Conservation (phyloP, 2,113 vertebrate genomes). For the Pseudorectes ferrugineus region DNA sequence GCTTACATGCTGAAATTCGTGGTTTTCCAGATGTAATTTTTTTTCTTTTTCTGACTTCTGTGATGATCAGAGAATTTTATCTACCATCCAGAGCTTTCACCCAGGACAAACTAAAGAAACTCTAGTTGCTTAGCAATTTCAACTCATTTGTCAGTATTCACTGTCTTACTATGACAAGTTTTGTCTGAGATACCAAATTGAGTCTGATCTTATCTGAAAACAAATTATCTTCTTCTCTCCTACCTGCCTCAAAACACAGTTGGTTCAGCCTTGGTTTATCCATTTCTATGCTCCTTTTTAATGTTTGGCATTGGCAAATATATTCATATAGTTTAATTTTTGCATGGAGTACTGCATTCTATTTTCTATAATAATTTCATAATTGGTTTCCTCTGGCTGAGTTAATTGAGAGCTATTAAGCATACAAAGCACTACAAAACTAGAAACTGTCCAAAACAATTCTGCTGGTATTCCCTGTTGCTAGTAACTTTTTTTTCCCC, state of each 20-base stretch:
- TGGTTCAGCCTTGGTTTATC: not conserved
- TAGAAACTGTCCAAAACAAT: not conserved
- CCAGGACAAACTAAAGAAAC: not conserved
- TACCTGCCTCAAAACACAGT: not conserved
- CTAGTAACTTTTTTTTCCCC: rapidly evolving
- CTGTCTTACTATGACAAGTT: not conserved
- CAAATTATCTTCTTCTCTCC: not conserved
- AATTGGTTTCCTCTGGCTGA: not conserved
- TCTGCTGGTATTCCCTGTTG: not conserved
- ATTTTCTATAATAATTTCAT: not conserved
- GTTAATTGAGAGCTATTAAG: not conserved
- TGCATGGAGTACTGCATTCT: not conserved
- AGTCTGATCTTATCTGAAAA: not conserved
- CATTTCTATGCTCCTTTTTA: not conserved
- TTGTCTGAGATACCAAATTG: not conserved
- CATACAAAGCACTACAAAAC: not conserved
- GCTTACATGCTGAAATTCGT: not conserved
- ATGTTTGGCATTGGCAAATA: not conserved
- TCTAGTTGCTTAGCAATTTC: not conserved
- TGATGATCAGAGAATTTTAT: not conserved
- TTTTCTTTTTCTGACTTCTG: not conserved
- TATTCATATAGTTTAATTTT: not conserved
- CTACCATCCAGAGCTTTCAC: not conserved
- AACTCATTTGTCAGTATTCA: not conserved
- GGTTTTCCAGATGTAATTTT: not conserved